Conservation (phyloP, 2,113 vertebrate genomes). For the Ammodytes dubius region DNA sequence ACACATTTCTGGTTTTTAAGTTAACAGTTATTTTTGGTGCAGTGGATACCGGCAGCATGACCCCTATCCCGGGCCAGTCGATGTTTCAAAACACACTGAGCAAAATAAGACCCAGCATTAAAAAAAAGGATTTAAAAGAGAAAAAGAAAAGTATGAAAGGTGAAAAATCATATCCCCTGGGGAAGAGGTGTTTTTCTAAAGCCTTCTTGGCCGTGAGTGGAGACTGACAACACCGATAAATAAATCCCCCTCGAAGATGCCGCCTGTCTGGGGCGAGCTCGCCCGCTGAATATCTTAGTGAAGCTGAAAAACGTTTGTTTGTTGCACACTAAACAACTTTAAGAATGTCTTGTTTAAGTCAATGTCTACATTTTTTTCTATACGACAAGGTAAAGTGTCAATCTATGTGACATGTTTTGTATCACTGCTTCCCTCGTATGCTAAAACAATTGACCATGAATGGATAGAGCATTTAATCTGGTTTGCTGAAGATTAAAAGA, state of each 20-base stretch:
- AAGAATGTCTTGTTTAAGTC: constrained; percentile 16
- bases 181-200: constrained; percentile 52
- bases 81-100: constrained; percentile 29
- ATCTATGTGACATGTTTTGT: constrained; percentile 29
- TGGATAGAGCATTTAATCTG: not conserved
- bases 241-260: constrained; percentile 41
- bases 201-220: constrained; percentile 31
- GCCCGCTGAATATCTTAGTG: constrained; percentile 61
- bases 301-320: constrained; percentile 42
- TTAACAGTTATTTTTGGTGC: constrained; percentile 21
- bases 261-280: constrained; percentile 33
- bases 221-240: constrained; percentile 60
- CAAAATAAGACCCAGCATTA: not conserved
- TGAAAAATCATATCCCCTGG: constrained; percentile 40
- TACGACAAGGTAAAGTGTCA: constrained; percentile 8
- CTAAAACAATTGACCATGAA: not conserved
- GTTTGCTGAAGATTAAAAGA: not conserved
- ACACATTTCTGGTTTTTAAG: constrained; percentile 10
- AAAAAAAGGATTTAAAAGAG: not conserved
- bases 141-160: not conserved
- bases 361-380: constrained; percentile 16
- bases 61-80: constrained; percentile 1
- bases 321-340: constrained; percentile 43
- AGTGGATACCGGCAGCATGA: not conserved
- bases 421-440: not conserved